These are phyloP conservation scores for Atherinosoma microstoma DNA, from an alignment of 2,797 vertebrate genomes.

Conservation along the genomic window DNA sequence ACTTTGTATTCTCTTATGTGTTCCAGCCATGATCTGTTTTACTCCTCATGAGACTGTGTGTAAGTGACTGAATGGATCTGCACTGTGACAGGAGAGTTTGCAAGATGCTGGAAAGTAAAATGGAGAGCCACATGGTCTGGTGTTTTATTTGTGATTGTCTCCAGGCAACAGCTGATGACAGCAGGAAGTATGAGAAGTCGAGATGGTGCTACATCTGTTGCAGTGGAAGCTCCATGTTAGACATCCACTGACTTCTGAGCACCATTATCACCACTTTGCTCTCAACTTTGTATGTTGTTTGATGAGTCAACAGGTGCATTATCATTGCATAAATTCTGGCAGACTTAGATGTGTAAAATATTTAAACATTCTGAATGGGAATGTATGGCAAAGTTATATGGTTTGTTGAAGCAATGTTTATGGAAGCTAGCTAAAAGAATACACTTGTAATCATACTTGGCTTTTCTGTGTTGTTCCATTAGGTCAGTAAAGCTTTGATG, in stretches of 20 bases:
- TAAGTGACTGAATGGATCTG: slow-evolving; percentile 16
- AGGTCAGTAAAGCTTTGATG: too few species aligned
- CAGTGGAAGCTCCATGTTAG: neutral
- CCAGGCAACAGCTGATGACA: slow-evolving; percentile 3
- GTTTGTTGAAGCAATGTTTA: neutral
- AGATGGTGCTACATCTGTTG: slow-evolving; percentile 6
- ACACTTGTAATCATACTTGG: too few species aligned
- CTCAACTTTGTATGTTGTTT: too few species aligned
- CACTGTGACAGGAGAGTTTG: neutral
- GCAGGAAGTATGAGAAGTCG: neutral
- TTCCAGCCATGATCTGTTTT: slow-evolving; percentile 12
- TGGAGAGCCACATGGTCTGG: neutral
- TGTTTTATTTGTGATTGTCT: slow-evolving; percentile 11
- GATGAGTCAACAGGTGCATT: neutral
- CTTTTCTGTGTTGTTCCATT: too few species aligned
- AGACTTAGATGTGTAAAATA: neutral
- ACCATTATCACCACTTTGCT: neutral
- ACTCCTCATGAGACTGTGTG: neutral
- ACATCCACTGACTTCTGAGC: neutral
- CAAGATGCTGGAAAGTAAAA: slow-evolving; percentile 3
- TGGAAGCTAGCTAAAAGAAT: neutral
- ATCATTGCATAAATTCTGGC: neutral
- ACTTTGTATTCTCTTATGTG: neutral
- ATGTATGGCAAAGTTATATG: neutral
- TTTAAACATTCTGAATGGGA: neutral